Evolutionary conservation across 1,140 invertebrate genomes (phyloP).

Genomic region (Drosophila biarmipes): DNA sequence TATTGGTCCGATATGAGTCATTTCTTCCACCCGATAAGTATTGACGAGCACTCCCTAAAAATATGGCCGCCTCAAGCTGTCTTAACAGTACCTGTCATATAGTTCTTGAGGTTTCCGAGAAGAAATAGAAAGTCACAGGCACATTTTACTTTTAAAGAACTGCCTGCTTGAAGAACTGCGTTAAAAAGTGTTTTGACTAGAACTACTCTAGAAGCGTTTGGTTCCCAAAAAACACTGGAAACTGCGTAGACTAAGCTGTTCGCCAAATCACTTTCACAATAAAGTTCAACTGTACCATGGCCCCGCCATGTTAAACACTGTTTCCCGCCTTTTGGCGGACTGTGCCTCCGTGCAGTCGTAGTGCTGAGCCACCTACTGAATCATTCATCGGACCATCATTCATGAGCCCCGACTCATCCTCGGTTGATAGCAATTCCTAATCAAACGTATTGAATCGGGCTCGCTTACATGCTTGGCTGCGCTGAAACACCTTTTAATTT

Average conservation of each 20-base stretch:
- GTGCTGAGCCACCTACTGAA: constrained; percentile 26
- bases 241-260: neutral
- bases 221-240: no score
- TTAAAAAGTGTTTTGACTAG: no score
- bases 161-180: no score
- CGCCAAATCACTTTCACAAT: neutral
- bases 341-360: constrained; percentile 1
- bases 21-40: no score
- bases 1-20: no score
- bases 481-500: constrained; percentile 75
- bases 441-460: constrained; percentile 17
- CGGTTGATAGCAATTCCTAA: constrained; percentile 17
- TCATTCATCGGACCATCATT: constrained; percentile 41
- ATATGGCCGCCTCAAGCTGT: no score
- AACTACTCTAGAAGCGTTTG: no score
- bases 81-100: no score
- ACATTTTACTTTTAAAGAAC: no score
- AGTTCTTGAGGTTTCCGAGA: no score
- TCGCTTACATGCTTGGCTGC: constrained; percentile 50
- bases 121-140: no score
- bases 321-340: neutral
- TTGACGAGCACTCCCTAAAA: no score
- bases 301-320: neutral
- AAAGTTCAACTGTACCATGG: neutral
- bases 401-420: neutral